phyloP scores from a whole-genome alignment of 2,797 vertebrate species.

The Rhinogobio ventralis region DNA sequence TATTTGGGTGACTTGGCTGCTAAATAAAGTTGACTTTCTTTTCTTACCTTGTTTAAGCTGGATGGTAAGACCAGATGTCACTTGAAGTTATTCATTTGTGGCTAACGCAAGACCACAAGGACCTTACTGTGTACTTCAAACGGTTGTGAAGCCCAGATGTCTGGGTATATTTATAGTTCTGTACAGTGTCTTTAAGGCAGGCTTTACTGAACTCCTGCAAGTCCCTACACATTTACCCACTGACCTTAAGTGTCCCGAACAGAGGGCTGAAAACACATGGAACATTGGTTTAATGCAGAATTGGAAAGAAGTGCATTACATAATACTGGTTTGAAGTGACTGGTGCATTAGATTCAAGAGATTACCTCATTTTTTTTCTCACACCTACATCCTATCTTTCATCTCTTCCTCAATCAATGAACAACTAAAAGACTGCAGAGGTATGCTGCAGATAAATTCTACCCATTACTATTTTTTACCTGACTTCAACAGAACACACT shows the following conservation, averaged over 20 bases:
- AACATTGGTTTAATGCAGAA: background rate
- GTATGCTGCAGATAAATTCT: slow-evolving; percentile 75
- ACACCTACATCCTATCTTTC: slow-evolving; percentile 33
- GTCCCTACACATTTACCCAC: slow-evolving; percentile 40
- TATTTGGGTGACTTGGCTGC: background rate
- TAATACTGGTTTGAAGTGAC: background rate
- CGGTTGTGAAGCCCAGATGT: slow-evolving; percentile 56
- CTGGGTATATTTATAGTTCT: slow-evolving; percentile 54
- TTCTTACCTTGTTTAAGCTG: slow-evolving; percentile 7
- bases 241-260: slow-evolving; percentile 13
- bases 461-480: slow-evolving; percentile 80
- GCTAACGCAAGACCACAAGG: slow-evolving; percentile 22
- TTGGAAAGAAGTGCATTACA: background rate
- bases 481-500: slow-evolving; percentile 77
- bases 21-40: background rate
- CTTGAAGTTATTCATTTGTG: slow-evolving; percentile 8
- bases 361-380: slow-evolving; percentile 44
- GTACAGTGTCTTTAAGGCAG: slow-evolving; percentile 55
- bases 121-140: slow-evolving; percentile 29
- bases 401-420: slow-evolving; percentile 59
- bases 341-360: background rate
- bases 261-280: background rate
- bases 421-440: slow-evolving; percentile 76
- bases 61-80: background rate
- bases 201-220: slow-evolving; percentile 18